Evolutionary conservation across 2,888 invertebrate genomes (phyloP), one percentile per base, ranked within the genome.

Genomic region (Sarcophaga caerulescens): DNA sequence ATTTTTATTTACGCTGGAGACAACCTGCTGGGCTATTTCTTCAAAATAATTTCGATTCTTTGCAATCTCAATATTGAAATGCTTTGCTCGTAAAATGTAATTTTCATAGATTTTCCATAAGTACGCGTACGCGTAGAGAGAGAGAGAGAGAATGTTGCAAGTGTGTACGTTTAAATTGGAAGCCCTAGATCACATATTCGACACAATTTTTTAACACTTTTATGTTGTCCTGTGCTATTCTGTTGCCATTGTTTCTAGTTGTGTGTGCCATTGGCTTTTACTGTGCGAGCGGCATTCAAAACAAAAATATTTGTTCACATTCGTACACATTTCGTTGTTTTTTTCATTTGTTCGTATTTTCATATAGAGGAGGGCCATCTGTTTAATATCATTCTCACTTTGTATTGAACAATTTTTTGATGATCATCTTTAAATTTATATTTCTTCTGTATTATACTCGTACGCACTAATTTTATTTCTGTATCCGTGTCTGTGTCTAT

Each of bases 321-420:
- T 52, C 17, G 12, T 52, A 52, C 10, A 52, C 3, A 52, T 52
- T 52, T 52, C 17, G 5, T 52, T 17, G 4, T 52, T 52, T 14
- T 52, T 52, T 52, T 52, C 52, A 17, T 52, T 12, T 45, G 66
- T 45, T 60, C 60, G 21, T 71, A 14, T 59, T 78, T 78, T 73
- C 10, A 17, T 52, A 12, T 52, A 85, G 88, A 52, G 12, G 21
- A 23, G 59, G 89, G 91, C 91, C 91, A 91, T 91, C 91, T 91
- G 91, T 89, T 91, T 88, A 90, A 89, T 90, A 91, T 91, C 91
- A 91, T 90, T 91, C 90, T 90, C 91, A 91, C 90, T 90, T 90
- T 78, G 74, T 71, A 47, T 75, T 91, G 85, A 78, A 90, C 90
- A 89, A 89, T 77, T 66, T 59, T 60, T 59, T 70, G 14, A 71